A percentile compares a stretch with the other conserved stretches of the same genome.
Conservation (phyloP, 2,888 invertebrate species). For the Brenthis hecate region DNA sequence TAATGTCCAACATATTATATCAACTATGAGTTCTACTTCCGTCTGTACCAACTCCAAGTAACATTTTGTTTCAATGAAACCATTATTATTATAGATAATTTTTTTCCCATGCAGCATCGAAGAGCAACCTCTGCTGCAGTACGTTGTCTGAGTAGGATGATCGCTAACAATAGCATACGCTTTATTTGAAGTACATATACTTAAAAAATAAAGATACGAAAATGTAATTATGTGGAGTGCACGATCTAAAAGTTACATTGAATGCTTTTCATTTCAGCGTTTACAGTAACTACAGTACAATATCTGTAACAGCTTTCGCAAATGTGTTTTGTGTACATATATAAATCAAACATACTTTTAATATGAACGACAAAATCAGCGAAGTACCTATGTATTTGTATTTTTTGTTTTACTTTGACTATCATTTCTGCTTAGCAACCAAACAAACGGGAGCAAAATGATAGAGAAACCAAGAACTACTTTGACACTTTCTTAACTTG, state of each 20-base stretch:
- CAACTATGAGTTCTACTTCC: background rate
- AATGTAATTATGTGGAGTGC: conserved; percentile 24
- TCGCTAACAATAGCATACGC: background rate
- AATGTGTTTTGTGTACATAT: background rate
- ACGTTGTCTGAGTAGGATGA: background rate
- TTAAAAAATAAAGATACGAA: conserved; percentile 5
- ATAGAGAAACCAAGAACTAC: too few relatives aligned
- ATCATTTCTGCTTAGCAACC: too few relatives aligned
- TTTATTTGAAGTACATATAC: conserved; percentile 3
- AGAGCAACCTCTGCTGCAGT: too few relatives aligned
- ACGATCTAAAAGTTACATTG: conserved; percentile 1
- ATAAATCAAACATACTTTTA: background rate
- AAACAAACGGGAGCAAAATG: too few relatives aligned
- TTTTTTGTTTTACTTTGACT: too few relatives aligned
- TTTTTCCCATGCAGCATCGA: too few relatives aligned
- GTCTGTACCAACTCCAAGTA: too few relatives aligned
- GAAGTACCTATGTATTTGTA: too few relatives aligned
- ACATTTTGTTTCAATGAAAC: too few relatives aligned
- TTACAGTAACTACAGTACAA: background rate
- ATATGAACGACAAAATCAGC: background rate
- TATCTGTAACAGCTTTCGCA: background rate
- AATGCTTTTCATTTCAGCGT: background rate
- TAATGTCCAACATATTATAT: too few relatives aligned
- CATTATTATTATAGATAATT: too few relatives aligned
- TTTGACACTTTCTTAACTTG: too few relatives aligned